Conservation (phyloP, 1,140 invertebrate species). For the Hyposmocoma kahamanoa region DNA sequence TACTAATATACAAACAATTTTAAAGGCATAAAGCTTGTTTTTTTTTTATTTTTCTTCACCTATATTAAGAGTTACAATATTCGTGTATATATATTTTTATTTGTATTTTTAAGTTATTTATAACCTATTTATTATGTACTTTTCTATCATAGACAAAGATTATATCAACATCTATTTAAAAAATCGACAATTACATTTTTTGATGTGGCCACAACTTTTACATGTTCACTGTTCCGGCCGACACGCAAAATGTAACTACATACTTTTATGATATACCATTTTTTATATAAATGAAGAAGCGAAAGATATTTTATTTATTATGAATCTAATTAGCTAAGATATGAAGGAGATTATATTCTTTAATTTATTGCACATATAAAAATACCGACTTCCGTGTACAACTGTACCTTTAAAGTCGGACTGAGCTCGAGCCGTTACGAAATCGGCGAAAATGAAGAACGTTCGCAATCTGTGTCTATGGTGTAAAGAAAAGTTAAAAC, state of each 20-base stretch:
- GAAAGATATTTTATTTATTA: conserved; percentile 37
- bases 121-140: conserved; percentile 67
- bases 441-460: too few relatives aligned
- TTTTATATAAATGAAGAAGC: conserved; percentile 49
- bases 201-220: background rate
- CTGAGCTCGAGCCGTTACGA: conserved; percentile 10
- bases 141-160: conserved; percentile 64
- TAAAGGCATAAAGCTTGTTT: conserved; percentile 67
- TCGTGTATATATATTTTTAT: conserved; percentile 73
- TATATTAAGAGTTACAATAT: conserved; percentile 65
- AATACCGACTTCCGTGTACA: conserved; percentile 46
- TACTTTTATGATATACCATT: conserved; percentile 30
- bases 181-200: background rate
- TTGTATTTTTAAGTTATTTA: conserved; percentile 59
- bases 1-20: conserved; percentile 67
- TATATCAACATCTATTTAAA: conserved; percentile 62
- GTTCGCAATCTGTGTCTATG: conserved; percentile 25
- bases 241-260: conserved; percentile 5
- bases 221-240: conserved; percentile 1
- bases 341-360: conserved; percentile 53
- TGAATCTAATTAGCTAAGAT: conserved; percentile 66
- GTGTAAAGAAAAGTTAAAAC: conserved; percentile 25
- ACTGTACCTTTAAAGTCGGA: conserved; percentile 20
- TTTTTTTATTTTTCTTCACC: conserved; percentile 52
- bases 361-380: conserved; percentile 69